A percentile compares a stretch with the other conserved stretches of the same genome.
Evolutionary conservation across 2,888 invertebrate species (phyloP).

Genomic region (Colletes collaris): DNA sequence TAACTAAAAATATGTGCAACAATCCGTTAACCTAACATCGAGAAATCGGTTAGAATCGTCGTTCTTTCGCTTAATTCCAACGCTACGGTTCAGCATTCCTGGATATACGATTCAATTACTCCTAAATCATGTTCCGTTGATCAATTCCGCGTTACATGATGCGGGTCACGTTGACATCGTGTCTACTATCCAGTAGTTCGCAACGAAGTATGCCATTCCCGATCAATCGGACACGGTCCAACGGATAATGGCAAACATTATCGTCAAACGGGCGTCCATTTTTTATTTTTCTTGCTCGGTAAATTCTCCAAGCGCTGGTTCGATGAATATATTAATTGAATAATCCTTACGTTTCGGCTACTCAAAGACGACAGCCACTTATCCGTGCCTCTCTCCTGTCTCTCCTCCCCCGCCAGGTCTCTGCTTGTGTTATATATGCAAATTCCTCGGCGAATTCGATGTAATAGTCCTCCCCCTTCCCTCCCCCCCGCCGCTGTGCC

Average conservation of each 20-base stretch:
- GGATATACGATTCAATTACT: conserved; percentile 19
- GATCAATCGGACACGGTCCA: conserved; percentile 17
- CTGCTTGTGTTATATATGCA: conserved; percentile 71
- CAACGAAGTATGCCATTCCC: conserved; percentile 15
- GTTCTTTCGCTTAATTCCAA: not conserved
- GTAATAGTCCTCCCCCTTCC: conserved; percentile 60
- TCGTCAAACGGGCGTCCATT: no score
- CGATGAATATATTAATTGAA: conserved; percentile 76
- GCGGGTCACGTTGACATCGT: no score
- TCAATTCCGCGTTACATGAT: conserved; percentile 9
- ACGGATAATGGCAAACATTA: no score
- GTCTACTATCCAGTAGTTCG: conserved; percentile 19
- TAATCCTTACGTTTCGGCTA: conserved; percentile 68
- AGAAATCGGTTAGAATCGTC: no score
- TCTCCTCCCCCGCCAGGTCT: conserved; percentile 36
- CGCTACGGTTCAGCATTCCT: not conserved
- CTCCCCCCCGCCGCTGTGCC: conserved; percentile 13
- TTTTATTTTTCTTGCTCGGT: conserved; percentile 6
- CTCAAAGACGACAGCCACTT: conserved; percentile 72
- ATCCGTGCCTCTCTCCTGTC: conserved; percentile 37
- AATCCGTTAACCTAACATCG: no score
- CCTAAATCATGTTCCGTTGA: not conserved
- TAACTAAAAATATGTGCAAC: no score
- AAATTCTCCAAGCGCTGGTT: conserved; percentile 30
- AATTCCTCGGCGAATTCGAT: conserved; percentile 72